Conservation (phyloP, 2,797 vertebrate species). For the Phylloscopus collybita region DNA sequence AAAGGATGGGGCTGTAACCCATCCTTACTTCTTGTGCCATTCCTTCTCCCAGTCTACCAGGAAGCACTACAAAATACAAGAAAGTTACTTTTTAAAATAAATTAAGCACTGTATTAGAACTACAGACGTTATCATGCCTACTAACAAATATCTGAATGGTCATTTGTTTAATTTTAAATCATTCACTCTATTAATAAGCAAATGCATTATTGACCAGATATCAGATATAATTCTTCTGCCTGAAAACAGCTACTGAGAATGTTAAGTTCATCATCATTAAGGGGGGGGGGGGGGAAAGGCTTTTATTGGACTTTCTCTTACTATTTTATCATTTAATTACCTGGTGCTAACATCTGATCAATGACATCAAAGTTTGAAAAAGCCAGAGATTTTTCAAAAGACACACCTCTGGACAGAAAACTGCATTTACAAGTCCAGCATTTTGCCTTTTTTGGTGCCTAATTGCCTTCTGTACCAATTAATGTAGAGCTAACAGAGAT, state of each 20-base stretch:
- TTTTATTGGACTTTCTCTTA: constrained; percentile 63
- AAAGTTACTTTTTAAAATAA: neutral
- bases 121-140: neutral
- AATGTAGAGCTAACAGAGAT: neutral
- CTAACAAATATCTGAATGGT: neutral
- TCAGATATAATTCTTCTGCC: constrained; percentile 17
- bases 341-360: constrained; percentile 36
- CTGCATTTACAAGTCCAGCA: neutral
- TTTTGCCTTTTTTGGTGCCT: neutral
- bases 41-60: neutral
- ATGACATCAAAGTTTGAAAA: constrained; percentile 39
- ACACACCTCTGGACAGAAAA: neutral
- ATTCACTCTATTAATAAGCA: constrained; percentile 45
- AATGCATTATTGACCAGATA: constrained; percentile 40
- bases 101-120: neutral
- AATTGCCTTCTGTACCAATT: neutral
- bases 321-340: constrained; percentile 65
- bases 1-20: neutral
- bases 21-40: neutral
- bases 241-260: constrained; percentile 1
- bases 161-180: constrained; percentile 42
- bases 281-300: neutral
- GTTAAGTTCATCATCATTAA: constrained; percentile 60
- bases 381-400: constrained; percentile 17
- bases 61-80: neutral